Evolutionary conservation across 2,113 vertebrate genomes (phyloP).

Genomic region (Sakesphorus luctuosus): DNA sequence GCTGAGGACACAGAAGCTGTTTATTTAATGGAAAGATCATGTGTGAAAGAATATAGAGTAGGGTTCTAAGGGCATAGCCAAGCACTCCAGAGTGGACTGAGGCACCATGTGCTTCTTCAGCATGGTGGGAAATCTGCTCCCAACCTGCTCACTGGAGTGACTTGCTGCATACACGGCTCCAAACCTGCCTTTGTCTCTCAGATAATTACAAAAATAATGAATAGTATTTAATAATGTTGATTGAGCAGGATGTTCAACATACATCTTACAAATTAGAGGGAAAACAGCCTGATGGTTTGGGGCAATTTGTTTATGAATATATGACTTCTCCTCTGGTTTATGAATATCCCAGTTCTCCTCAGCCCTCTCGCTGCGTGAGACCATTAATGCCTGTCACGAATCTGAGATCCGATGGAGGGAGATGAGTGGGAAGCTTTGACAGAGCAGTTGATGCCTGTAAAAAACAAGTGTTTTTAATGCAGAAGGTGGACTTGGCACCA

Average conservation of each 20-base stretch:
- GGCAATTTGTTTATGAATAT: neutral
- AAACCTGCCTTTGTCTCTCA: neutral
- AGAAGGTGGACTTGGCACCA: neutral
- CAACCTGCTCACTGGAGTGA: fast-evolving
- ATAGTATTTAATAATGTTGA: neutral
- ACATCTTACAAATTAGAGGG: neutral
- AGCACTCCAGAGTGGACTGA: neutral
- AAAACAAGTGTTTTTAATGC: neutral
- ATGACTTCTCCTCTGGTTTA: neutral
- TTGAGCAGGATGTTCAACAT: neutral
- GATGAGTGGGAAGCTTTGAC: neutral
- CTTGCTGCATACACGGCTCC: neutral
- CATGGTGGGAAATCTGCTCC: neutral
- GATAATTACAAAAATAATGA: neutral
- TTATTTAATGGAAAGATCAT: neutral
- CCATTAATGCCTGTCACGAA: neutral
- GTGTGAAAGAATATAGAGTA: fast-evolving
- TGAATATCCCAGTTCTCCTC: neutral
- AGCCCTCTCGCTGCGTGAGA: neutral
- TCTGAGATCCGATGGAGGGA: neutral
- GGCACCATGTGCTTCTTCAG: neutral
- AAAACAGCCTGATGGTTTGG: neutral
- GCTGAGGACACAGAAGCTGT: neutral
- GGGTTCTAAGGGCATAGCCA: neutral
- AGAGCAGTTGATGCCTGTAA: neutral